phyloP scores from a whole-genome alignment of 2,113 vertebrate genomes.

The Montifringilla adamsi region DNA sequence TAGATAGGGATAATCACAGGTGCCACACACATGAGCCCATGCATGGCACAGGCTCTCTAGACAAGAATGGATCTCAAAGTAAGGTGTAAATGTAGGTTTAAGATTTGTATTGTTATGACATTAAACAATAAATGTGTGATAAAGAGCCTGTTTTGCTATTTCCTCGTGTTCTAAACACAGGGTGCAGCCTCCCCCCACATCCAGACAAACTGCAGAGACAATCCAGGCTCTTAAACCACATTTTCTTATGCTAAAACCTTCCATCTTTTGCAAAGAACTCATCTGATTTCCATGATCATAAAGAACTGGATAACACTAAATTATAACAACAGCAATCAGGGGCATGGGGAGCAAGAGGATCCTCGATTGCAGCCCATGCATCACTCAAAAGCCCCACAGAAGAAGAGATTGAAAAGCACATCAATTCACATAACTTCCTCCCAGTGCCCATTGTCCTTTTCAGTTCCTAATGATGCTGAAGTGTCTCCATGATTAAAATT shows the following conservation, averaged over 20 bases:
- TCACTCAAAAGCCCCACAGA: slow-evolving; percentile 66
- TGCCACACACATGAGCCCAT: no score
- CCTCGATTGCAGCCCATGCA: slow-evolving; percentile 67
- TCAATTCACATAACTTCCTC: slow-evolving; percentile 73
- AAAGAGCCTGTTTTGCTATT: neutral
- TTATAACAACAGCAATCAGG: slow-evolving; percentile 82
- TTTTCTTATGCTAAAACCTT: slow-evolving; percentile 34
- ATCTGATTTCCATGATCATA: slow-evolving; percentile 68
- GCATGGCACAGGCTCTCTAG: neutral
- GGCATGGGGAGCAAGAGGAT: slow-evolving; percentile 73
- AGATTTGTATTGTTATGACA: neutral
- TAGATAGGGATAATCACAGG: neutral
- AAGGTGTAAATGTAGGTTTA: neutral
- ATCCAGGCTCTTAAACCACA: neutral
- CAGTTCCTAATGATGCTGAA: slow-evolving; percentile 78
- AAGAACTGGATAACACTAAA: slow-evolving; percentile 70
- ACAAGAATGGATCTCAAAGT: neutral
- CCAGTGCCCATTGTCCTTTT: slow-evolving; percentile 68
- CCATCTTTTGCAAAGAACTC: slow-evolving; percentile 27
- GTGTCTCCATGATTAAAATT: slow-evolving; percentile 81
- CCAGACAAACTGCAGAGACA: neutral
- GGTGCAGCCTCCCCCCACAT: neutral
- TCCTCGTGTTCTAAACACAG: neutral
- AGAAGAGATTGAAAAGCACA: slow-evolving; percentile 68
- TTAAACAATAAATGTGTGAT: neutral